Evolutionary conservation across 2,113 vertebrate genomes (phyloP), one percentile per base, ranked within the genome.

Genomic region (Triplophysa siluroides): DNA sequence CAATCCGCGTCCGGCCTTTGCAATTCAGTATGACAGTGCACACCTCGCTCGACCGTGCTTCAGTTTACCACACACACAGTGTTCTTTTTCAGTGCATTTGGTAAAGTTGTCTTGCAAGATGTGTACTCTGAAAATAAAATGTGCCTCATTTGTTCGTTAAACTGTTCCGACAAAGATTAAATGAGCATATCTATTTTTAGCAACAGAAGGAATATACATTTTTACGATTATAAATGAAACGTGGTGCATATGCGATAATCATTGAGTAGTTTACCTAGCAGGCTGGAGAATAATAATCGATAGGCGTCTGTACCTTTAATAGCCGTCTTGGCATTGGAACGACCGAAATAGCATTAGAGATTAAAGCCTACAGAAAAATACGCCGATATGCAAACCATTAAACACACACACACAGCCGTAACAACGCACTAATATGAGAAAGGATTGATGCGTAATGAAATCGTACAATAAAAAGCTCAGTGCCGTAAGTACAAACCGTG

Each of bases 271-370:
- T 83, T 72, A 83, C 82, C 83, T 75, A 29, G 54, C 75, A 45
- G 54, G 62, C 26, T 72, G 66, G 56, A 58, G 26, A 58, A 41
- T 58, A 76, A 26, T 80, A 72, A 50, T 78, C 81, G 76, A 86
- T 82, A 85, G 81, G 85, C 86, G 86, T 88, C 85, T 82, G 83
- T 23, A 79, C 81, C 88, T 85, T 82, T 21, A 68, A 84, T 90
- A 89, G 90, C 86, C 89, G 90, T 74, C 87, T 83, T 69, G 78
- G 70, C 84, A 81, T 81, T 64, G 47, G 78, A 78, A 52, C 61
- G 47, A 83, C 43, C 45, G 76, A 76, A 47, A 72, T 81, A 64
- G 74, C 60, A 23, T 14, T 8, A 66, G 24, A 60, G 67, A 10
- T 33, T 78, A 41, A 77, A 77, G 52, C 75, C 67, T 11, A 61